These are phyloP conservation scores for Galerucella nymphaeae DNA, from an alignment of 2,888 invertebrate genomes.

Conservation along the genomic window DNA sequence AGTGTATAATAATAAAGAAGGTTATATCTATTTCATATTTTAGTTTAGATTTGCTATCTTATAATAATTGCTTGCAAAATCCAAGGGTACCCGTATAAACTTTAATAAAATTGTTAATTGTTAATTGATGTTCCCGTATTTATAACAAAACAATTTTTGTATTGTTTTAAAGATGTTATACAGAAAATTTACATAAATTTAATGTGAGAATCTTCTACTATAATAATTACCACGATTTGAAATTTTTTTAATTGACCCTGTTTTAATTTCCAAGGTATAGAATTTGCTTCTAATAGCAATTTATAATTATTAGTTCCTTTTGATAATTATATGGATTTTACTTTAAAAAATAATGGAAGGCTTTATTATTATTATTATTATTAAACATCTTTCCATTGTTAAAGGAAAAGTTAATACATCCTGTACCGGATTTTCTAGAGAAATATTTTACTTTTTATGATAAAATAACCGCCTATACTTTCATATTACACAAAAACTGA, in stretches of 20 bases:
- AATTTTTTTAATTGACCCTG: neutral
- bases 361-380: too few species aligned
- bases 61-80: constrained; percentile 23
- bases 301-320: neutral
- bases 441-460: constrained; percentile 11
- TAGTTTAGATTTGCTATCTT: constrained; percentile 8
- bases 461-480: constrained; percentile 6
- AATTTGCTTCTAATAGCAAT: neutral
- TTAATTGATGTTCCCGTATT: constrained; percentile 21
- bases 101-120: constrained; percentile 24
- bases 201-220: neutral
- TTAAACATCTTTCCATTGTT: too few species aligned
- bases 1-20: neutral
- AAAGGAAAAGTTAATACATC: neutral
- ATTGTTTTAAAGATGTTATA: neutral
- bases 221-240: neutral
- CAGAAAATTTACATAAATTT: neutral
- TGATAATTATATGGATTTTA: neutral
- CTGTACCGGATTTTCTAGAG: constrained; percentile 4
- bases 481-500: constrained; percentile 11
- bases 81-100: constrained; percentile 31
- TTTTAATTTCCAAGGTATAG: too few species aligned
- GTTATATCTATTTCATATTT: neutral
- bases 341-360: too few species aligned
- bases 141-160: constrained; percentile 18